Conservation (phyloP, 2,797 vertebrate species). For the Peromyscus aztecus region DNA sequence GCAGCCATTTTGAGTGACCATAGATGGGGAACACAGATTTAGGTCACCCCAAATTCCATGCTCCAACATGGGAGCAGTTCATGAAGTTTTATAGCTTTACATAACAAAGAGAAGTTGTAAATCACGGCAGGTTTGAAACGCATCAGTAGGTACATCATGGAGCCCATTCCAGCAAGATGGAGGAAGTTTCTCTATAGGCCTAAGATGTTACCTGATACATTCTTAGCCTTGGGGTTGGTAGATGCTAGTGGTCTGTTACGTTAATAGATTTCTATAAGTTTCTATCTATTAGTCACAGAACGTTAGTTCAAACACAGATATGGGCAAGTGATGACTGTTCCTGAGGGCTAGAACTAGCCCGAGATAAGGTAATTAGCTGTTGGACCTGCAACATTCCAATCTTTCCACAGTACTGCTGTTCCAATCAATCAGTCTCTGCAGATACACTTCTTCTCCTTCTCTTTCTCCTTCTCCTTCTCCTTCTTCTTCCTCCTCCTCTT, state of each 20-base stretch:
- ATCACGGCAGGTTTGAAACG: not conserved
- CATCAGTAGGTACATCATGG: not conserved
- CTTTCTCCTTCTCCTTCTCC: too few species aligned
- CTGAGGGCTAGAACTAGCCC: not conserved
- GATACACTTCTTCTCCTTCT: not conserved
- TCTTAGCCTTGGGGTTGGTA: not conserved
- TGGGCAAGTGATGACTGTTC: not conserved
- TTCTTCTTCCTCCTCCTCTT: too few species aligned
- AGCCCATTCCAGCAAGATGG: not conserved
- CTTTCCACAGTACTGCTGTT: not conserved
- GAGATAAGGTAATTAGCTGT: not conserved
- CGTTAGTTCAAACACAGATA: not conserved
- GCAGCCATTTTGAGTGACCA: not conserved
- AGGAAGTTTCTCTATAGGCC: not conserved
- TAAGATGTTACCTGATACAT: not conserved
- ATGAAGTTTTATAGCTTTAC: not conserved
- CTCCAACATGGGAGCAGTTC: not conserved
- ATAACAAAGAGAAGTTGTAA: not conserved
- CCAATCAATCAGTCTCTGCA: not conserved
- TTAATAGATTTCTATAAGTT: not conserved
- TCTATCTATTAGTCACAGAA: not conserved
- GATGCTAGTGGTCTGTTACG: not conserved
- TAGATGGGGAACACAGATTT: not conserved
- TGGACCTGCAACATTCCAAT: not conserved
- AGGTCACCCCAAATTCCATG: not conserved